Conservation (phyloP, 2,888 invertebrate genomes). For the Drosophila yooni region DNA sequence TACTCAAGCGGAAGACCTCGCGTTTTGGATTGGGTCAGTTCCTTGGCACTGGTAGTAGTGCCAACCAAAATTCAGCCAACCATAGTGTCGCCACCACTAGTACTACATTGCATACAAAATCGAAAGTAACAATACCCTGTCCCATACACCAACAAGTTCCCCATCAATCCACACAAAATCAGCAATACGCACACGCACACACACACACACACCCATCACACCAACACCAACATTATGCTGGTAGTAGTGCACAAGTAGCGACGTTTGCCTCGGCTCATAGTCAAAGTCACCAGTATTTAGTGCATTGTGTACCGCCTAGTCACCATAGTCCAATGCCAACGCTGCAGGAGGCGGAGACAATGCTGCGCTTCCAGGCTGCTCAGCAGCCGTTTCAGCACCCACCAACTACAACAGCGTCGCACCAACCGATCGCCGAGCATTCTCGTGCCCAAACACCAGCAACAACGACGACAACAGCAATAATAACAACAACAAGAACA, state of each 20-base stretch:
- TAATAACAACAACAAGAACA: slow-evolving; percentile 33
- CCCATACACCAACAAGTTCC: slow-evolving; percentile 63
- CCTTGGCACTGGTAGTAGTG: slow-evolving; percentile 86
- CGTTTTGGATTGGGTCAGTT: slow-evolving; percentile 96
- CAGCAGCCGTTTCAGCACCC: slow-evolving; percentile 54
- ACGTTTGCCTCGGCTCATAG: slow-evolving; percentile 81
- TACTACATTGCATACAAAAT: slow-evolving; percentile 79
- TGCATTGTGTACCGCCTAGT: slow-evolving; percentile 82
- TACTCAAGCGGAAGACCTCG: slow-evolving; percentile 96
- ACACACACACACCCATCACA: slow-evolving; percentile 24
- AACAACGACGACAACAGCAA: slow-evolving; percentile 9
- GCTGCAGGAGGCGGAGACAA: slow-evolving; percentile 79
- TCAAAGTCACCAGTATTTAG: slow-evolving; percentile 83
- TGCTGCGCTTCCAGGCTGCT: slow-evolving; percentile 68
- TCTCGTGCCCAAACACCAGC: slow-evolving; percentile 14
- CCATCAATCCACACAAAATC: slow-evolving; percentile 45
- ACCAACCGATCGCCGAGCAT: slow-evolving; percentile 30
- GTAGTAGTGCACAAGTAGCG: slow-evolving; percentile 82
- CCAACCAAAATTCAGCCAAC: slow-evolving; percentile 82
- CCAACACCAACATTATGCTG: slow-evolving; percentile 53
- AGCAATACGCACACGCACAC: slow-evolving; percentile 31
- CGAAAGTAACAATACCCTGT: slow-evolving; percentile 58
- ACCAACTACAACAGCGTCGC: slow-evolving; percentile 26
- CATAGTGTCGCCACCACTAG: slow-evolving; percentile 77
- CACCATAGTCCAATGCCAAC: slow-evolving; percentile 83